Conservation (phyloP, 2,797 vertebrate genomes). For the Salmo trutta region DNA sequence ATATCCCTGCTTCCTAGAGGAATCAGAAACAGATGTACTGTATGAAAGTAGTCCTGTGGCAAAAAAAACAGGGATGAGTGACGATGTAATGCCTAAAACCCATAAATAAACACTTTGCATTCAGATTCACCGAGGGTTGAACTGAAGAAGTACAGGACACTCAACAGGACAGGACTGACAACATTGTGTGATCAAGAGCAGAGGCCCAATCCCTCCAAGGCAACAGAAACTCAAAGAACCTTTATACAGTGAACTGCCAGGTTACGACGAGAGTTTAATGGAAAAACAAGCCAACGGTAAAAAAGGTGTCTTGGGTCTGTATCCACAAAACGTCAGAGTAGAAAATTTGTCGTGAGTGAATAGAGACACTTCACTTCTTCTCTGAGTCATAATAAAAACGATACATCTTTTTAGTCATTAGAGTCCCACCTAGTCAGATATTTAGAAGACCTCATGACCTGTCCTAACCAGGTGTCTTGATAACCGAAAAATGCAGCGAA, state of each 20-base stretch:
- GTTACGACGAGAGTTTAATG: slow-evolving; percentile 42
- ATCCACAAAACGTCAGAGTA: too few relatives aligned
- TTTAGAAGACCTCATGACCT: too few relatives aligned
- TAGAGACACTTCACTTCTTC: too few relatives aligned
- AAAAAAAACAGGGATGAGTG: slow-evolving; percentile 56
- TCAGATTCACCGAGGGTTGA: slow-evolving; percentile 46
- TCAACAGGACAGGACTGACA: slow-evolving; percentile 29
- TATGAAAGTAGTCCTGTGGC: slow-evolving; percentile 50
- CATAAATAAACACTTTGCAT: slow-evolving; percentile 56
- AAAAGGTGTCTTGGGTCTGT: too few relatives aligned
- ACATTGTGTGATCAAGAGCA: slow-evolving; percentile 48
- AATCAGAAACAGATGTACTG: slow-evolving; percentile 77
- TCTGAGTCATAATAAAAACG: too few relatives aligned
- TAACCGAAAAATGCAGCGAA: too few relatives aligned
- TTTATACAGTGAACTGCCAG: slow-evolving; percentile 56
- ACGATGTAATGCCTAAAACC: slow-evolving; percentile 46
- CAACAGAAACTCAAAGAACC: slow-evolving; percentile 52
- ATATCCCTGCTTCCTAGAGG: slow-evolving; percentile 36
- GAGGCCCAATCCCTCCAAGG: slow-evolving; percentile 41
- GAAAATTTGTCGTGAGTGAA: too few relatives aligned
- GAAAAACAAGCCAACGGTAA: slow-evolving; percentile 43
- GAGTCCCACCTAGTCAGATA: too few relatives aligned
- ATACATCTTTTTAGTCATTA: too few relatives aligned
- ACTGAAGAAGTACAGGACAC: slow-evolving; percentile 40
- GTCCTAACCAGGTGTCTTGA: too few relatives aligned